phyloP scores from a whole-genome alignment of 1,140 invertebrate species.

The Charaxes varanes region DNA sequence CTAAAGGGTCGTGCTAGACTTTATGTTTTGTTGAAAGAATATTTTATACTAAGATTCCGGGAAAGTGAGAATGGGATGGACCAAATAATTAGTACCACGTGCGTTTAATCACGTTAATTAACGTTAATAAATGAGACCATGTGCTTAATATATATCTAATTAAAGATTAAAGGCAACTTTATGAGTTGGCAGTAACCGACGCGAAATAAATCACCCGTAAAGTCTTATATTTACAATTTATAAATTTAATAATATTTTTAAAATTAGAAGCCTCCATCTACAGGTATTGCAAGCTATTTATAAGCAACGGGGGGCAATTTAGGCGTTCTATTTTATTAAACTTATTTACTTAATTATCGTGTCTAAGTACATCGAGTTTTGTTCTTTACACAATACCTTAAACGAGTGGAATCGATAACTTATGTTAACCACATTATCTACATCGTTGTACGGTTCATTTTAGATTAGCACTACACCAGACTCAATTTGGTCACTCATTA shows the following conservation, averaged over 20 bases:
- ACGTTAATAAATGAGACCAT: no score
- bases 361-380: constrained; percentile 43
- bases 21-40: no score
- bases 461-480: constrained; percentile 32
- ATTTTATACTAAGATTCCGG: no score
- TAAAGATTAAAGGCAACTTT: no score
- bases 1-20: no score
- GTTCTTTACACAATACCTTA: constrained; percentile 36
- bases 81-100: no score
- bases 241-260: constrained; percentile 4
- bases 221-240: constrained; percentile 10
- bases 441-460: constrained; percentile 50
- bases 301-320: constrained; percentile 38
- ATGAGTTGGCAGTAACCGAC: no score
- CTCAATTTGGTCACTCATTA: constrained; percentile 16
- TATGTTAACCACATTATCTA: constrained; percentile 35
- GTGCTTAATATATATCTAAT: no score
- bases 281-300: constrained; percentile 24
- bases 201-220: no score
- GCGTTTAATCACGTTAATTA: no score
- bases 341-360: constrained; percentile 26
- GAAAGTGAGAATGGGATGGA: no score
- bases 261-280: constrained; percentile 28
- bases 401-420: constrained; percentile 37
- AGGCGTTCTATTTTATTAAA: constrained; percentile 36